Conservation (phyloP, 2,888 invertebrate genomes). For the Thymelicus acteon region DNA sequence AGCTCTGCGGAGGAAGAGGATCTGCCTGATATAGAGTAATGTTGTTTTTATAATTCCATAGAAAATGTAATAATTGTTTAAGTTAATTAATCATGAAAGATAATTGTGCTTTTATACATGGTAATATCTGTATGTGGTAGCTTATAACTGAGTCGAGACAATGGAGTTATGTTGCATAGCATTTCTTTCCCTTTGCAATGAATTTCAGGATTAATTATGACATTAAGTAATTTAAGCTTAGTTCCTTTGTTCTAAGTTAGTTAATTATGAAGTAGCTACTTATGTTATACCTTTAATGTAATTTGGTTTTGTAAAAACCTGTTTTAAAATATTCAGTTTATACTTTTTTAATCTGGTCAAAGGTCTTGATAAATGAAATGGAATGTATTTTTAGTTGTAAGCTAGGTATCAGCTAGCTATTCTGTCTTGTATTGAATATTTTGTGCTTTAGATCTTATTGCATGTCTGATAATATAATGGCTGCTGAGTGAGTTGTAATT, state of each 20-base stretch:
- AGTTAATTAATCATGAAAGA: conserved; percentile 18
- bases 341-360: neutral
- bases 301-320: conserved; percentile 1
- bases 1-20: conserved; percentile 91
- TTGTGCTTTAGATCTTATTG: conserved; percentile 5
- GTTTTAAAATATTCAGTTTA: conserved; percentile 1
- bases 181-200: neutral
- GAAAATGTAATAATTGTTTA: conserved; percentile 17
- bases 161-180: conserved; percentile 2
- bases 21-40: conserved; percentile 88
- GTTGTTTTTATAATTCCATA: conserved; percentile 33
- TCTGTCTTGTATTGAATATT: neutral
- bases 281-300: conserved; percentile 11
- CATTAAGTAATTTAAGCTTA: conserved; percentile 8
- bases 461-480: neutral
- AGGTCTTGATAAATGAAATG: neutral
- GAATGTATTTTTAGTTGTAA: neutral
- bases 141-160: neutral
- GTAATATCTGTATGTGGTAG: conserved; percentile 10
- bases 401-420: neutral
- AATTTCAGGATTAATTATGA: conserved; percentile 1
- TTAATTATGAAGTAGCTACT: conserved; percentile 5
- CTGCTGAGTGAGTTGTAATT: conserved; percentile 4
- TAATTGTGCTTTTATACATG: conserved; percentile 31
- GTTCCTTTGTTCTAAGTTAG: conserved; percentile 7